Evolutionary conservation across 1,140 invertebrate species (phyloP).

Genomic region (Caenorhabditis latens): DNA sequence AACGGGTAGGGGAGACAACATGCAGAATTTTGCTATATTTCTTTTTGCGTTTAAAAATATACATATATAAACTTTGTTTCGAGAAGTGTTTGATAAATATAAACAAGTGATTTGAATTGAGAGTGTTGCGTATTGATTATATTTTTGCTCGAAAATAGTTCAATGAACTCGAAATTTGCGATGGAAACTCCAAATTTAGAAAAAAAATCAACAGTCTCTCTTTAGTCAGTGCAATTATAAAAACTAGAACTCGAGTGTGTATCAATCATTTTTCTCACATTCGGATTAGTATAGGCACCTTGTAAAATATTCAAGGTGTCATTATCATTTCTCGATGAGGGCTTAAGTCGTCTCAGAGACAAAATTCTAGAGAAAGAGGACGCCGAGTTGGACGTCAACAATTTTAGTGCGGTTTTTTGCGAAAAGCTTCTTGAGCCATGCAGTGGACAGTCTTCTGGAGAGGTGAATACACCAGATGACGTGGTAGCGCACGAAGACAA

Average conservation of each 20-base stretch:
- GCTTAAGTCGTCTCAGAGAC: neutral
- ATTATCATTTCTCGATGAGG: neutral
- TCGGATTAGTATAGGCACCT: slow-evolving; percentile 58
- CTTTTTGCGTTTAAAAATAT: neutral
- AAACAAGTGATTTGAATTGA: neutral
- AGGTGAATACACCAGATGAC: slow-evolving; percentile 12
- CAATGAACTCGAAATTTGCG: too few relatives aligned
- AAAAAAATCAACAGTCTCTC: too few relatives aligned
- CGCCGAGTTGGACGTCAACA: neutral
- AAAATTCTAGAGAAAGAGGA: neutral
- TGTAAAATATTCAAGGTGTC: neutral
- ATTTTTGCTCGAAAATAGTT: too few relatives aligned
- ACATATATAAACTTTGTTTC: slow-evolving; percentile 18
- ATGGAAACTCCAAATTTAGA: neutral
- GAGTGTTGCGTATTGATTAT: too few relatives aligned
- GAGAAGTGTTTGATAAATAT: neutral
- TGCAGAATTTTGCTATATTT: neutral
- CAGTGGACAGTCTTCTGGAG: slow-evolving; percentile 59
- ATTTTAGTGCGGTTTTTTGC: slow-evolving; percentile 30
- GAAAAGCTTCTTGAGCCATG: slow-evolving; percentile 36
- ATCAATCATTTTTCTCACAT: slow-evolving; percentile 61
- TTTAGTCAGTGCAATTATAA: slow-evolving; percentile 44
- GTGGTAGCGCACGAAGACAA: slow-evolving; percentile 10
- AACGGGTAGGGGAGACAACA: neutral
- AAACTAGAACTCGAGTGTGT: neutral